Base-by-base conservation (phyloP, 2,888 invertebrate genomes). In the Lochmaea crataegi region DNA sequence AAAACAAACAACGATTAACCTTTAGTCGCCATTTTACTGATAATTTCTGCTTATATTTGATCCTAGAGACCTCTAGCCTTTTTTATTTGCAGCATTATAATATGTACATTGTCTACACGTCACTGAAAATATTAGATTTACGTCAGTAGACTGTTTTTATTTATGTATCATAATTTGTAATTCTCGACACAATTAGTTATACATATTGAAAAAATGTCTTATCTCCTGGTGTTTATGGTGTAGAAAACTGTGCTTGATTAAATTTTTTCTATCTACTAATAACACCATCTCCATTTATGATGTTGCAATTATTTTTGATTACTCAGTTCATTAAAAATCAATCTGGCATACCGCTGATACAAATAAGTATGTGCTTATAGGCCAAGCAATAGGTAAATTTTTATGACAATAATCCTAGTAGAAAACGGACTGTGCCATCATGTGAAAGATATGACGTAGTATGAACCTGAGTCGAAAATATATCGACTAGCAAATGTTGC, bases 241-340 rank as follows among this genome's bases (percentile, higher is more conserved):
- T 68, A 68, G 68, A 68, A 61, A 53, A 38, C 53, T 61, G 32
- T 68, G 68, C 68, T 68, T 68, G 68, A 22, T 68, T 67, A 67
- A 22, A 67, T 68, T 51, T 68, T 32, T 26, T 48, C 18, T 26
- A 56, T 45, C 57, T 61, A 68, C 68, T 68, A 58, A 53, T 53
- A 63, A 68, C 68, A 68, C 53, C 51, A 51, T 18, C 26, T 53
- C 7, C 10, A 14, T 63, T 67, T 6, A 18, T 68, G 61, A 38
- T 63, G 63, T 48, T 58, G 68, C 68, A 68, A 68, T 68, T 68
- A 68, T 68, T 68, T 32, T 51, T 61, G 26, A 67, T 11, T 57
- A 18, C 2, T 53, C n/a, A 53, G 18, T 53, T 10, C 18, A 53
- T 18, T 51, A 2, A 1, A 51, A 51, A 51, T 16, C n/a, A 7